These are phyloP conservation scores for Mesorhabditis spiculigera DNA, from an alignment of 2,888 invertebrate species.

Conservation along the genomic window DNA sequence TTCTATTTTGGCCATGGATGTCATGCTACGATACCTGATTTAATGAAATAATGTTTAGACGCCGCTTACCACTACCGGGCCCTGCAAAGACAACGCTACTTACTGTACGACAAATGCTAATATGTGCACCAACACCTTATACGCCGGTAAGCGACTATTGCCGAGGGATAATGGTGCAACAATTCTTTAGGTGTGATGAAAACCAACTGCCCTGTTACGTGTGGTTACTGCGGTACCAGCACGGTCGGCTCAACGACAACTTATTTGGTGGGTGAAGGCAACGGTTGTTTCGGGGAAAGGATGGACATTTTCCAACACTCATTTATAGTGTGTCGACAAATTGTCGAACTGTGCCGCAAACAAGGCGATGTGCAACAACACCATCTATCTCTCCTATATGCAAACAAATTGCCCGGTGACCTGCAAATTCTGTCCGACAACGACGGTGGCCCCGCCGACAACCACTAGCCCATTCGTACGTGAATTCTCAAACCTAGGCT, in stretches of 20 bases:
- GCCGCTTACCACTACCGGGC: not conserved
- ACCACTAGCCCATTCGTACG: not conserved
- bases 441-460: not conserved
- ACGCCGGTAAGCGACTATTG: not conserved
- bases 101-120: constrained; percentile 1
- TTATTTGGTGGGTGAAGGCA: not conserved
- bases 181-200: not conserved
- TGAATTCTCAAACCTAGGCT: not conserved
- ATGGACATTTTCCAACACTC: not conserved
- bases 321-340: constrained; percentile 3
- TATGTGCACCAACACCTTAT: not conserved
- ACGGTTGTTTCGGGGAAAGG: no score
- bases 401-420: not conserved
- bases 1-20: not conserved
- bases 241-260: not conserved
- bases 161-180: not conserved
- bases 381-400: not conserved
- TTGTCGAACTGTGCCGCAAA: not conserved
- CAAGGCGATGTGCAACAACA: not conserved
- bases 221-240: constrained; percentile 3
- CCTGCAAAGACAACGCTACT: not conserved
- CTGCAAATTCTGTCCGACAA: not conserved
- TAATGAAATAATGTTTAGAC: not conserved
- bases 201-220: not conserved
- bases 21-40: not conserved